Base-by-base conservation (phyloP, 2,113 vertebrate species). In the Crotalus helleri region DNA sequence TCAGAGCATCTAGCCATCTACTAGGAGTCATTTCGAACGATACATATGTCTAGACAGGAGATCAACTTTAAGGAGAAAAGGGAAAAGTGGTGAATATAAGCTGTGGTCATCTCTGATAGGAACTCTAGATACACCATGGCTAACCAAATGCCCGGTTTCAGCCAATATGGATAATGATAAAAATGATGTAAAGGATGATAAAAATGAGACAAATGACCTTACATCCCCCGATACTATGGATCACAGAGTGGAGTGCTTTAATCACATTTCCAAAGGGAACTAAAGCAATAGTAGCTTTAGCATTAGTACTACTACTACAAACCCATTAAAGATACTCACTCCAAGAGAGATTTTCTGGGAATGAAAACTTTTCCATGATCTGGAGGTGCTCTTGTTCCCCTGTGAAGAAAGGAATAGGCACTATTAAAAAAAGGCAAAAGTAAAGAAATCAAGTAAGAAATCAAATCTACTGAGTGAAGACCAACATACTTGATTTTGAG, bases 351-450 rank as follows among this genome's bases (percentile, higher is more conserved):
- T 21, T 97, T 98, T 91, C 99, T 98, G 92, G 96, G 95, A 95
- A 98, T 95, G 97, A 99, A 99, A 91, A 98, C 97, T 96, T 99
- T 99, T 33, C 98, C 98, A 1, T 98, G 97, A 92, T 98, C 98
- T 69, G 98, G 98, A 94, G 98, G 97, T 61, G 98, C 97, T 91
- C 97, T 98, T 0, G 97, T 94, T 93, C 97, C 96, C 95, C 99
- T 99, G 90, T n/a, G 58, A 97, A 94, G 5, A 93, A 29, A 51
- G 93, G n/a, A 91, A 93, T 39, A 61, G 91, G 89, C 64, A 91
- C 92, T 91, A 91, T 0, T 91, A 87, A 93, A 93, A 49, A 91
- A 95, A 74, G 5, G 26, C n/a, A 69, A 7, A 21, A 87, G 33
- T 87, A 95, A 19, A 29, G 55, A 96, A 69, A 6, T 7, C 64